Evolutionary conservation across 2,113 vertebrate species (phyloP), one percentile per base, ranked within the genome.

Genomic region (Elgaria multicarinata): DNA sequence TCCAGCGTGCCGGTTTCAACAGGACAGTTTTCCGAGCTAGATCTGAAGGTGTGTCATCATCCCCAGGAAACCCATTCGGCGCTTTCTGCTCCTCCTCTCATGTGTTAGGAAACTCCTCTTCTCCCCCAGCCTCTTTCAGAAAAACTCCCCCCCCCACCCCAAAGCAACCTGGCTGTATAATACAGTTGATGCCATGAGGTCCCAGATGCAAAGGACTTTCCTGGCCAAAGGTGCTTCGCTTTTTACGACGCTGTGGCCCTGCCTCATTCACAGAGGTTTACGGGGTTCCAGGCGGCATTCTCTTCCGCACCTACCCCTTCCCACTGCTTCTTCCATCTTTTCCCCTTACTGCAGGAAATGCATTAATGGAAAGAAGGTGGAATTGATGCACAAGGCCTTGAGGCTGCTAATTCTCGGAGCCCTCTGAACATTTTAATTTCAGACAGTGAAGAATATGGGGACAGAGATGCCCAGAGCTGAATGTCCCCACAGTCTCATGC

Each of bases 11-110:
- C 93, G 0, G 0, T 93, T 86, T 78, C 77, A 0, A 0, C 84
- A 0, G 92, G 62, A 58, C 62, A 88, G 0, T 90, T 13, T 0
- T 1, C 90, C n/a, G 72, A 83, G 72, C 81, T 96, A 80, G 92
- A 97, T 64, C 58, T 97, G 62, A 92, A 93, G 95, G 95, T 96
- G 89, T 0, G 3, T 80, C n/a, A 0, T 9, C 74, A 33, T 8
- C 9, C 24, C 13, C 46, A 28, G 24, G 36, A 42, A 8, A 44
- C 44, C 12, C 42, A 10, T 77, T 24, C 13, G 16, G 75, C 7
- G 1, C 16, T 28, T 44, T 42, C 22, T 46, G 42, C 9, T 76
- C 39, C 4, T 44, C 74, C 74, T 78, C n/a, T 36, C 12, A 5
- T 24, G 5, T 28, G 58, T 24, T 42, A 39, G 58, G 64, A 8